Percentiles rank a stretch among this genome's conserved stretches.
phyloP scores from a whole-genome alignment of 2,888 invertebrate species.

The Pharmacophagus antenor region DNA sequence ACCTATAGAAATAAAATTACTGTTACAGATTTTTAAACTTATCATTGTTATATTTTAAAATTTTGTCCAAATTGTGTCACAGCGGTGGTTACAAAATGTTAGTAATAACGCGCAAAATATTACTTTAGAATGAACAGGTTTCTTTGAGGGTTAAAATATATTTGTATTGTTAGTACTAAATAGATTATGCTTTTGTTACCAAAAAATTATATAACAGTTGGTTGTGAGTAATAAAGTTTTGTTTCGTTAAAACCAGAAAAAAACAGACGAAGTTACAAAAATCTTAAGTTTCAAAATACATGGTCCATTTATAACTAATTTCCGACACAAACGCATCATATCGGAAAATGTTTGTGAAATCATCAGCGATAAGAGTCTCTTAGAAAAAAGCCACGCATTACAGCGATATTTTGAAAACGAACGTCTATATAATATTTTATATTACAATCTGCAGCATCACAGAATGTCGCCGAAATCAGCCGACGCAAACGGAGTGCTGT shows the following conservation, averaged over 20 bases:
- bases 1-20: too few species aligned
- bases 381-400: background rate
- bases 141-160: too few species aligned
- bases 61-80: too few species aligned
- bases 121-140: too few species aligned
- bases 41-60: too few species aligned
- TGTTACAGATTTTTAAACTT: too few species aligned
- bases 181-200: background rate
- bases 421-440: background rate
- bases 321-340: background rate
- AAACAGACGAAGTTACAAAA: background rate
- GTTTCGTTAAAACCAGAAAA: background rate
- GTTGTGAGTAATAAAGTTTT: background rate
- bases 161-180: background rate
- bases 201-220: background rate
- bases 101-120: too few species aligned
- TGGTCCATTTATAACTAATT: background rate
- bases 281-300: background rate
- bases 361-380: background rate
- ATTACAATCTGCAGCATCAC: background rate
- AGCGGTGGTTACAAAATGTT: too few species aligned
- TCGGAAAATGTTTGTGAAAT: background rate
- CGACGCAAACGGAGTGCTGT: slow-evolving; percentile 70
- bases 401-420: background rate
- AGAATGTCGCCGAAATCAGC: slow-evolving; percentile 72